Base-by-base conservation (phyloP, 2,888 invertebrate genomes). In the Brenthis hecate region DNA sequence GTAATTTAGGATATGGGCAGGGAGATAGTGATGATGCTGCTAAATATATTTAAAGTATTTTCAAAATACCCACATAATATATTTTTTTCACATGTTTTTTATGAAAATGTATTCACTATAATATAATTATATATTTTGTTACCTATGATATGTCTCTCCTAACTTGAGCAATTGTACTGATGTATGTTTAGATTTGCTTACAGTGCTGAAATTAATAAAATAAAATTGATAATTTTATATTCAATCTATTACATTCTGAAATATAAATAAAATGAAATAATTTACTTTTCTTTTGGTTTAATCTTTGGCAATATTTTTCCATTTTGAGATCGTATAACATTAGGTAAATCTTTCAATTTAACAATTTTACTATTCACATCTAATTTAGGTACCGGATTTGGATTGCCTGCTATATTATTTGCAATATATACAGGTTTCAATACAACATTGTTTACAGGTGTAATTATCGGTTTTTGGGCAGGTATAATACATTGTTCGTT, bases 131-230 rank as follows among this genome's bases (percentile, higher is more conserved):
- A 23, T 19, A 8, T 28, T 16, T 23, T 19, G 28, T 69, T 80
- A 92, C 92, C 92, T 91, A 77, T 91, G 92, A 76, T 92, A 92
- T 76, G 91, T 89, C 78, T 89, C 90, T 56, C 91, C 92, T 74
- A 91, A 76, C 76, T 91, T 92, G 48, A 92, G 80, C 75, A 92
- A 82, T 77, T 91, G 90, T 65, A 91, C 91, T 69, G 91, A 85
- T 69, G 88, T 88, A 65, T 85, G 84, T 78, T 87, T 90, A 19
- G 82, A 78, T 62, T 71, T 72, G 53, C 32, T 66, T 53, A 64
- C 53, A 50, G 81, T 72, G 71, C 82, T 78, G 72, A 78, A 87
- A 84, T 69, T 81, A 72, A 6, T 19, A 63, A 57, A 36, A 2
- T 0, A 6, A 50, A n/a, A 53, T 23, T 43, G 3, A 2, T 53